These are phyloP conservation scores for Trissolcus basalis DNA, from an alignment of 1,140 invertebrate species.

Conservation along the genomic window DNA sequence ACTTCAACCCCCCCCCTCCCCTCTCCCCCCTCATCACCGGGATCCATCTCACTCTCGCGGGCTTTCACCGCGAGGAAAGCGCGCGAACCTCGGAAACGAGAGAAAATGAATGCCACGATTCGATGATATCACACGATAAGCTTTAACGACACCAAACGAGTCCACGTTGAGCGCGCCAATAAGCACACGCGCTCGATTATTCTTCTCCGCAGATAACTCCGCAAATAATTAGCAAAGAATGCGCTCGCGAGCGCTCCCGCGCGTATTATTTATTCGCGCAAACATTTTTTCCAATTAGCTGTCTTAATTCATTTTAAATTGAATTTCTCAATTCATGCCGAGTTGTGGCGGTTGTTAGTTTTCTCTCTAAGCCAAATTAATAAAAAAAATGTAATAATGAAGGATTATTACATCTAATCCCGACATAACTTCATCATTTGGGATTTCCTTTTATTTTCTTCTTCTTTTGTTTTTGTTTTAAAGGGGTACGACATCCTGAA, in stretches of 20 bases:
- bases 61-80: conserved; percentile 31
- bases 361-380: no score
- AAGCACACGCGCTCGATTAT: conserved; percentile 19
- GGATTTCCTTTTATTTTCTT: no score
- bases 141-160: conserved; percentile 24
- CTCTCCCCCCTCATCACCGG: background rate
- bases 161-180: conserved; percentile 9
- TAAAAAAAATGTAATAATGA: no score
- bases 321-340: no score
- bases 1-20: conserved; percentile 5
- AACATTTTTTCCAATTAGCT: conserved; percentile 1
- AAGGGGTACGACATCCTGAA: no score
- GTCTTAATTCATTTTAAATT: no score
- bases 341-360: no score
- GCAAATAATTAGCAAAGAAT: conserved; percentile 38
- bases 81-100: conserved; percentile 6
- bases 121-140: conserved; percentile 38
- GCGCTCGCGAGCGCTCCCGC: conserved; percentile 16
- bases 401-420: no score
- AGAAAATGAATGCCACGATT: conserved; percentile 48
- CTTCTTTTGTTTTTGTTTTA: no score
- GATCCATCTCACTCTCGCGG: conserved; percentile 21
- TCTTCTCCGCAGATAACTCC: background rate
- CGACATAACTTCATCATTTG: no score
- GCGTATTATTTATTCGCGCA: background rate